Percentiles rank a stretch among this genome's conserved stretches.
phyloP scores from a whole-genome alignment of 1,140 invertebrate genomes.

The Drosophila oshimai region DNA sequence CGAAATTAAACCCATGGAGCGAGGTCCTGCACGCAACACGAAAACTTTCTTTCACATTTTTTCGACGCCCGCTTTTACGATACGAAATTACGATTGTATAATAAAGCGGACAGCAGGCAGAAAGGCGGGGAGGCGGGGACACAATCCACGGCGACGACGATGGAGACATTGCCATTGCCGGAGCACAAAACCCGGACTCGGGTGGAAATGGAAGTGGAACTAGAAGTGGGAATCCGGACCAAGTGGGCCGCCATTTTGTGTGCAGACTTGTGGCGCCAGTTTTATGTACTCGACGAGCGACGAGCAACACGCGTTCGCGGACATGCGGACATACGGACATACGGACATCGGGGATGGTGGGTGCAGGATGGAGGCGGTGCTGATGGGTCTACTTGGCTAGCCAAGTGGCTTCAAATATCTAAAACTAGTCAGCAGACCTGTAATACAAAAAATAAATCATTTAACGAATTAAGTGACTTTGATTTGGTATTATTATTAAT shows the following conservation, averaged over 20 bases:
- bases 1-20: conserved; percentile 11
- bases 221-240: conserved; percentile 22
- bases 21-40: conserved; percentile 72
- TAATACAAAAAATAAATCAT: too few species aligned
- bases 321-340: conserved; percentile 16
- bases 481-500: too few species aligned
- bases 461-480: too few species aligned
- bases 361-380: neutral
- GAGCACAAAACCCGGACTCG: neutral
- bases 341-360: neutral
- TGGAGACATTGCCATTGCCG: conserved; percentile 44
- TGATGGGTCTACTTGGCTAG: neutral
- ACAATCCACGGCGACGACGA: conserved; percentile 2
- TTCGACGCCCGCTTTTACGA: conserved; percentile 75
- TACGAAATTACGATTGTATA: conserved; percentile 80
- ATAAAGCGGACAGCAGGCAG: conserved; percentile 52
- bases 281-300: conserved; percentile 76
- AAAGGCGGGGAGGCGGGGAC: conserved; percentile 5
- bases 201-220: neutral
- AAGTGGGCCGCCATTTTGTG: conserved; percentile 78
- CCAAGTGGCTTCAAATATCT: too few species aligned
- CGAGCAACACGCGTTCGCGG: conserved; percentile 69
- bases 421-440: neutral
- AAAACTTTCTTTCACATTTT: conserved; percentile 77
- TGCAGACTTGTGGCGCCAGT: conserved; percentile 76